phyloP scores from a whole-genome alignment of 2,797 vertebrate genomes.

The Eleutherodactylus coqui region DNA sequence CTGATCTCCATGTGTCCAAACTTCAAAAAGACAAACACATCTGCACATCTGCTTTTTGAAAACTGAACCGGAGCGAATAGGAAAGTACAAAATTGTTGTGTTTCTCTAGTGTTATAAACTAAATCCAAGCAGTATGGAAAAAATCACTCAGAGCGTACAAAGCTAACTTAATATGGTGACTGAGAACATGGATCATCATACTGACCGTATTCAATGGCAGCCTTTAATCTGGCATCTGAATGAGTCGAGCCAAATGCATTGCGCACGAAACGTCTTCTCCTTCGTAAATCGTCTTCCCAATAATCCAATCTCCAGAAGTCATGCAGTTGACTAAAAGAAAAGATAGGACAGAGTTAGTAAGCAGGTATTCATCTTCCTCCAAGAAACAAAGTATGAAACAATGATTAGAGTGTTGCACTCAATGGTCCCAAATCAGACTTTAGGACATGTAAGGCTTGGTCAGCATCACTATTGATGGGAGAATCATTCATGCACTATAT shows the following conservation, averaged over 20 bases:
- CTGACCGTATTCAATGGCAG: conserved; percentile 92
- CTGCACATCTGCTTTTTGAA: conserved; percentile 32
- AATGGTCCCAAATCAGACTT: too few species aligned
- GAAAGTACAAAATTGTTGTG: conserved; percentile 24
- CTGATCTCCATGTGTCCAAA: conserved; percentile 69
- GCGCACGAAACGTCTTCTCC: conserved; percentile 92
- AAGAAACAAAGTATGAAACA: background rate
- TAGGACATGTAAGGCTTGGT: too few species aligned
- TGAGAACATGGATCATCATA: conserved; percentile 56
- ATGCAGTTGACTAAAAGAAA: conserved; percentile 83
- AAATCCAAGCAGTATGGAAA: conserved; percentile 38
- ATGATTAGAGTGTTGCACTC: background rate
- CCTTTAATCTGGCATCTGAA: conserved; percentile 87
- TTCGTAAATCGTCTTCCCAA: conserved; percentile 97
- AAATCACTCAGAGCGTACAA: background rate
- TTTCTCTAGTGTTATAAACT: conserved; percentile 21
- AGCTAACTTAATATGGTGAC: background rate
- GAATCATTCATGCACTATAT: too few species aligned
- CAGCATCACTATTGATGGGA: too few species aligned
- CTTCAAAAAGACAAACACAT: conserved; percentile 50
- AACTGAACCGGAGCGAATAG: conserved; percentile 19
- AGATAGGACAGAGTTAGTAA: background rate
- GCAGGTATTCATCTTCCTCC: background rate
- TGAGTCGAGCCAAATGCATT: conserved; percentile 96
- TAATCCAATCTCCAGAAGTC: conserved; percentile 99